These are phyloP conservation scores for Osmoderma eremita DNA, from an alignment of 2,888 invertebrate genomes.

Conservation along the genomic window DNA sequence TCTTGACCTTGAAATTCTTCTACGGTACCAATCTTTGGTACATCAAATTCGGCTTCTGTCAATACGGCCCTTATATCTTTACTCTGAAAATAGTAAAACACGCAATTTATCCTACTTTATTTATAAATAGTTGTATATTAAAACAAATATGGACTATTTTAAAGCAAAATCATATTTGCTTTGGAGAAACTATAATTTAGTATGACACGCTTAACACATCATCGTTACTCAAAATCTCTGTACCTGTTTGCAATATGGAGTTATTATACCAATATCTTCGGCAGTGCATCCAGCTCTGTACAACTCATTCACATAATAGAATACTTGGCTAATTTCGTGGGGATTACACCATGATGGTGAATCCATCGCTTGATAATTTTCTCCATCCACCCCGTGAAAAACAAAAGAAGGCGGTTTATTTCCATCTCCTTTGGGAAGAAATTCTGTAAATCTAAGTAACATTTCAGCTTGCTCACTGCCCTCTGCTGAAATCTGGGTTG, in stretches of 20 bases:
- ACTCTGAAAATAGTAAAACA: slow-evolving; percentile 64
- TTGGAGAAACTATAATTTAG: too few relatives aligned
- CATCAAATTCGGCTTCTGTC: slow-evolving; percentile 64
- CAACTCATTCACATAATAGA: slow-evolving; percentile 72
- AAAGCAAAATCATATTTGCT: too few relatives aligned
- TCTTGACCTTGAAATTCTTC: slow-evolving; percentile 92
- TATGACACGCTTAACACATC: not conserved
- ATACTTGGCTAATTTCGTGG: slow-evolving; percentile 77
- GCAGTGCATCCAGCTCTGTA: slow-evolving; percentile 72
- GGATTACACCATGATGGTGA: slow-evolving; percentile 93
- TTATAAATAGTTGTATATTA: too few relatives aligned
- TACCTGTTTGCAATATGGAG: slow-evolving; percentile 93
- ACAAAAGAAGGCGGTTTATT: slow-evolving; percentile 68
- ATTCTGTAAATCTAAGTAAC: slow-evolving; percentile 57
- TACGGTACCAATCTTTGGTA: slow-evolving; percentile 80
- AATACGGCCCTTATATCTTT: slow-evolving; percentile 71
- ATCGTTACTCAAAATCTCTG: not conserved
- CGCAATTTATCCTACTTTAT: not conserved
- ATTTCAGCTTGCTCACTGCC: slow-evolving; percentile 63
- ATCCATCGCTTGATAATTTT: slow-evolving; percentile 76
- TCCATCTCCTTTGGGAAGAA: slow-evolving; percentile 57
- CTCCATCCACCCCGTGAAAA: slow-evolving; percentile 78
- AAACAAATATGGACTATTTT: too few relatives aligned
- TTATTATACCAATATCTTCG: slow-evolving; percentile 87
- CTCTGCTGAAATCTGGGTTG: slow-evolving; percentile 31